Evolutionary conservation across 2,797 vertebrate species (phyloP).

Genomic region (Nyctalus aviator): DNA sequence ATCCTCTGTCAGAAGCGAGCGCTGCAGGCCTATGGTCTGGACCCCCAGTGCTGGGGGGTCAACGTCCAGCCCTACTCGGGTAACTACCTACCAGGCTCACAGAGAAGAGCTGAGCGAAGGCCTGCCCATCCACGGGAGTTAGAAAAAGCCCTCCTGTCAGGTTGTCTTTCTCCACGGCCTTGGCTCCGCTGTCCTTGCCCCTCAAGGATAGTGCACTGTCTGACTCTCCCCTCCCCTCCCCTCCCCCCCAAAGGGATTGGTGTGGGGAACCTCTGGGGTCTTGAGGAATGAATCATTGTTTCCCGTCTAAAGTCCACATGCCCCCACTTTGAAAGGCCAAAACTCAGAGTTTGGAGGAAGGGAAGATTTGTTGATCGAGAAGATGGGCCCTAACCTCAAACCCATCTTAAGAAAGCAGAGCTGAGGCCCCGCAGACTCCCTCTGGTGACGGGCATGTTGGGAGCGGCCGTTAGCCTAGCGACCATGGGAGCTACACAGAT

Average conservation of each 20-base stretch:
- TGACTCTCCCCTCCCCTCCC: not conserved
- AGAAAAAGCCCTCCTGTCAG: not conserved
- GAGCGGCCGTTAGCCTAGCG: not conserved
- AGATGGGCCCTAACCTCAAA: not conserved
- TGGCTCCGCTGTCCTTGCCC: not conserved
- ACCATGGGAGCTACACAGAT: not conserved
- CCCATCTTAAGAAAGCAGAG: not conserved
- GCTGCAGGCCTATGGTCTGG: slow-evolving; percentile 91
- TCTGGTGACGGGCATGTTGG: not conserved
- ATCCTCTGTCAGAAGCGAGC: slow-evolving; percentile 96
- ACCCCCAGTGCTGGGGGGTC: slow-evolving; percentile 95
- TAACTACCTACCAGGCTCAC: slow-evolving; percentile 83
- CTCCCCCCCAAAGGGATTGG: rapidly evolving
- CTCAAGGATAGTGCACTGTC: not conserved
- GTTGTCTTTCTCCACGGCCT: not conserved
- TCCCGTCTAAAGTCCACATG: not conserved
- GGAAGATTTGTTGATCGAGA: not conserved
- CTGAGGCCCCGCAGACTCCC: not conserved
- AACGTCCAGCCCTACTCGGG: slow-evolving; percentile 99
- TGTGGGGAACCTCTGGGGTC: not conserved
- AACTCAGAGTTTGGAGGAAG: not conserved
- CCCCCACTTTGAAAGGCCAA: not conserved
- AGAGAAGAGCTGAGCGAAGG: too few species aligned
- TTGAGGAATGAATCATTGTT: not conserved
- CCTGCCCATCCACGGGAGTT: too few species aligned